phyloP scores from a whole-genome alignment of 2,113 vertebrate species.

The Aegithalos caudatus region DNA sequence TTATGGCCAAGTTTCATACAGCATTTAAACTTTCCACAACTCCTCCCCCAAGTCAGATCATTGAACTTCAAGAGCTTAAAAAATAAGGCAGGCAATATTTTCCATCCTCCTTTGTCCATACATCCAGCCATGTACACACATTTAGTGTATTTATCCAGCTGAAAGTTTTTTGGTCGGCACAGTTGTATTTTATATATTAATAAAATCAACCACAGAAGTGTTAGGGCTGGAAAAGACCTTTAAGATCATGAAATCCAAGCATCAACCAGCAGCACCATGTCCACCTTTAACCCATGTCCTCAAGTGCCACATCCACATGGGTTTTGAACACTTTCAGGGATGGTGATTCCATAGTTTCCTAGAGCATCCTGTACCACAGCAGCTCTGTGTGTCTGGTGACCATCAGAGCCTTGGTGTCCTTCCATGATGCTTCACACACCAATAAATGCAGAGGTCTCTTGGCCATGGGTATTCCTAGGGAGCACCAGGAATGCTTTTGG shows the following conservation, averaged over 20 bases:
- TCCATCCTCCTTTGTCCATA: not conserved
- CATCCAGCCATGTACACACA: not conserved
- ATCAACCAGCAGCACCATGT: not conserved
- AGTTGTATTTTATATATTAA: not conserved
- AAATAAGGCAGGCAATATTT: not conserved
- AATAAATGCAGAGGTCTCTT: not conserved
- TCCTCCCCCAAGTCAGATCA: not conserved
- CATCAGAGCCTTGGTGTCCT: not conserved
- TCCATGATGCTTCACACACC: fast-evolving
- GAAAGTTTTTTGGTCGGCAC: not conserved
- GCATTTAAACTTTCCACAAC: not conserved
- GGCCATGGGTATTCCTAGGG: fast-evolving
- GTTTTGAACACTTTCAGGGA: not conserved
- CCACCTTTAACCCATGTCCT: not conserved
- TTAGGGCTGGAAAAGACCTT: not conserved
- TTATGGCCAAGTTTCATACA: not conserved
- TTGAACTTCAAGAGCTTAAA: not conserved
- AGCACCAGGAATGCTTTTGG: not conserved
- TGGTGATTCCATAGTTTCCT: not conserved
- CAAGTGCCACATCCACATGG: not conserved
- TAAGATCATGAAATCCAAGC: not conserved
- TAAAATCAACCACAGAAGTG: not conserved
- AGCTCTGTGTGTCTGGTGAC: not conserved
- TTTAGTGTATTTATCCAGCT: not conserved
- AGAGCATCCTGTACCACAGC: fast-evolving